Evolutionary conservation across 2,797 vertebrate genomes (phyloP), one percentile per base, ranked within the genome.

Genomic region (Muscicapa striata): DNA sequence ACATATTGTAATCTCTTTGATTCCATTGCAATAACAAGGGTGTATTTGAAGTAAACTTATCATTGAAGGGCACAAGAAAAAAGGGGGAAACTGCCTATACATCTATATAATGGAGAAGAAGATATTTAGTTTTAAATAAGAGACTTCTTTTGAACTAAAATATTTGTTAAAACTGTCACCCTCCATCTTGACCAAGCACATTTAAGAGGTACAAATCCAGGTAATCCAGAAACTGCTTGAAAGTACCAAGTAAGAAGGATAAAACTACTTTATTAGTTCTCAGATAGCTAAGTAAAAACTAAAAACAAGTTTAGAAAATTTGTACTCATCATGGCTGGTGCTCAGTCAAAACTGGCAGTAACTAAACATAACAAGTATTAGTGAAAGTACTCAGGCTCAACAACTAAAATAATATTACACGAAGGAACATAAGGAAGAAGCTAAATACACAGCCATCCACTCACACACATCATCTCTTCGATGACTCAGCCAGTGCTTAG

Each of bases 321-420:
- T 91, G 84, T 78, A 57, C 58, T 79, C 73, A 27, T 51, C 55
- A 26, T 41, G 45, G 58, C 46, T 70, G 49, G 22, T 55, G 29
- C 26, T 84, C 74, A 38, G 41, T 49, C 80, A 58, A 80, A 83
- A 95, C 10, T 77, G 74, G 62, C 57, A 73, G 82, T 20, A 90
- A 70, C 52, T 90, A 87, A 72, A 89, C 29, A 67, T 29, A 93
- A 58, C 23, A 90, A 90, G 46, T 72, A 88, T 64, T 61, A 36
- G 64, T 54, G 58, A 86, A 69, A 85, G 32, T 40, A 69, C 40
- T 51, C 51, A 32, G 59, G 49, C 63, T 93, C 75, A 93, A 78
- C 55, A 96, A 79, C 74, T 85, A 93, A 92, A 30, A 72, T 64
- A 96, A 78, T 62, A 68, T 89, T 90, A 55, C 68, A 80, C 32